phyloP scores from a whole-genome alignment of 2,888 invertebrate genomes.

The Diaperis boleti region DNA sequence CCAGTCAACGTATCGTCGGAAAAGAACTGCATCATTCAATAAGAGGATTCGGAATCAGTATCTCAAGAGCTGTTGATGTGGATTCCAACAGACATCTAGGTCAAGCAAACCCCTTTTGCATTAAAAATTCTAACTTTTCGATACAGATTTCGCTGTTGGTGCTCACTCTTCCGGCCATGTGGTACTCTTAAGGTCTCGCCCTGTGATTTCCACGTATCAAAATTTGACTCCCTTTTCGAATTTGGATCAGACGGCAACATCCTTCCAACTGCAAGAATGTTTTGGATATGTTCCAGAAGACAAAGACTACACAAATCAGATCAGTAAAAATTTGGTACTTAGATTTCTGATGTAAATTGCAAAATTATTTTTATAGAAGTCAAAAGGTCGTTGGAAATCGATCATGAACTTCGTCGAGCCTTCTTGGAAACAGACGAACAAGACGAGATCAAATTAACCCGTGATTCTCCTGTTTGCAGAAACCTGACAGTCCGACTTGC shows the following conservation, averaged over 20 bases:
- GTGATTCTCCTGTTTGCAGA: slow-evolving; percentile 32
- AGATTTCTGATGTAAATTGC: neutral
- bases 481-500: slow-evolving; percentile 37
- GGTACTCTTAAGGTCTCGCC: slow-evolving; percentile 68
- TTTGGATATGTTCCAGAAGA: slow-evolving; percentile 10
- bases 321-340: slow-evolving; percentile 12
- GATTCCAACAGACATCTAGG: slow-evolving; percentile 74
- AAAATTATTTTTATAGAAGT: slow-evolving; percentile 38
- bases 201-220: slow-evolving; percentile 55
- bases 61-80: slow-evolving; percentile 72
- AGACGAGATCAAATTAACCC: neutral
- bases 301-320: neutral
- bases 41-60: slow-evolving; percentile 73
- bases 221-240: slow-evolving; percentile 37
- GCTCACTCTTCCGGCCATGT: slow-evolving; percentile 71
- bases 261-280: slow-evolving; percentile 24
- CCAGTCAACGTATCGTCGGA: slow-evolving; percentile 67
- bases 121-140: neutral
- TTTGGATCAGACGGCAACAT: slow-evolving; percentile 18
- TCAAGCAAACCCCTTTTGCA: slow-evolving; percentile 54
- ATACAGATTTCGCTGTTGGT: slow-evolving; percentile 73
- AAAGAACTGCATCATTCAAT: slow-evolving; percentile 58
- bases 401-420: slow-evolving; percentile 45
- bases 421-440: slow-evolving; percentile 12
- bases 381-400: slow-evolving; percentile 42